Evolutionary conservation across 2,113 vertebrate genomes (phyloP).

Genomic region (Atherinomorus stipes): DNA sequence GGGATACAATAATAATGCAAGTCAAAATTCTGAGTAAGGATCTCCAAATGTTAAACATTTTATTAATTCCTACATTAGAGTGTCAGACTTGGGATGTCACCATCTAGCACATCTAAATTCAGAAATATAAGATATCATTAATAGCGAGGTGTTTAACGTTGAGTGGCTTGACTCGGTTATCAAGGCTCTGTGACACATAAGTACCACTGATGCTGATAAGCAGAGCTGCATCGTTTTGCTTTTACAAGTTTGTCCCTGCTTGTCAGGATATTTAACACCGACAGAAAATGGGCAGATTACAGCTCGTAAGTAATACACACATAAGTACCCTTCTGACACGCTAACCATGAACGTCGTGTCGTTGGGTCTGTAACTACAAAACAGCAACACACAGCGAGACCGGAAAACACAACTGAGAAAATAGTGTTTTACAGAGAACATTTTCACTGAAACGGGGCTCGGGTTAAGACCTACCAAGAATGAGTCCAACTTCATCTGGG

Average conservation of each 20-base stretch:
- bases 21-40: too few species aligned
- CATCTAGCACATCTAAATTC: too few species aligned
- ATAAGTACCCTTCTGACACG: not conserved
- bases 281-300: not conserved
- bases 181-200: too few species aligned
- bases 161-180: too few species aligned
- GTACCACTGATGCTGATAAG: not conserved
- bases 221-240: not conserved
- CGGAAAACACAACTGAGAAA: not conserved
- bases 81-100: too few species aligned
- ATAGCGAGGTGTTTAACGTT: too few species aligned
- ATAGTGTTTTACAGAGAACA: not conserved
- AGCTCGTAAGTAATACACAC: not conserved
- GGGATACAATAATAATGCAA: too few species aligned
- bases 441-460: not conserved
- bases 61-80: too few species aligned
- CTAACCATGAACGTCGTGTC: not conserved
- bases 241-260: not conserved
- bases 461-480: not conserved
- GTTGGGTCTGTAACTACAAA: not conserved
- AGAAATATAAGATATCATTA: too few species aligned
- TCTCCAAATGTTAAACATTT: too few species aligned
- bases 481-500: conserved; percentile 1
- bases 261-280: not conserved
- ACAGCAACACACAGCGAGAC: not conserved